Conservation (phyloP, 2,888 invertebrate genomes). For the Rhingia campestris region DNA sequence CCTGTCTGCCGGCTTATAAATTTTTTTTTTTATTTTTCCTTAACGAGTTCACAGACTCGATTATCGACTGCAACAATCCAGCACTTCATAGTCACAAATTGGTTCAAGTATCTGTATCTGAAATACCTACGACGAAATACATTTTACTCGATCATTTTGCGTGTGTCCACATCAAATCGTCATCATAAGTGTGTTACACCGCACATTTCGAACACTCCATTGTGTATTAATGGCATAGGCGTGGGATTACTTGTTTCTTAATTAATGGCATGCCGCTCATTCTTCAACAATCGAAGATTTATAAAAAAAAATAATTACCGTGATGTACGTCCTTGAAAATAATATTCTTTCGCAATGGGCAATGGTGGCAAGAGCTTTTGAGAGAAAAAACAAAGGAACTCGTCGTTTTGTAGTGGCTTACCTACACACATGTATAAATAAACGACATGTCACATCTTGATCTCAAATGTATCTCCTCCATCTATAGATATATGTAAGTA, state of each 20-base stretch:
- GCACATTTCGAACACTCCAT: neutral
- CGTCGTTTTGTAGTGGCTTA: neutral
- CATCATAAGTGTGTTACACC: constrained; percentile 3
- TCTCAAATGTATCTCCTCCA: no score
- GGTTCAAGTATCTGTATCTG: no score
- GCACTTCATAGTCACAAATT: neutral
- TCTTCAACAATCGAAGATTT: constrained; percentile 47
- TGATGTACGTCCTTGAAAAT: constrained; percentile 48
- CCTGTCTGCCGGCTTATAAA: neutral
- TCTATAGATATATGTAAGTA: neutral
- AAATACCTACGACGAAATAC: neutral
- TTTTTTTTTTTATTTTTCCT: neutral
- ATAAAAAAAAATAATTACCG: constrained; percentile 22
- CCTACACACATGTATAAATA: constrained; percentile 16
- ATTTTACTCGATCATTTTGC: constrained; percentile 8
- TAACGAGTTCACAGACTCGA: neutral
- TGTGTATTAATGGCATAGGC: constrained; percentile 28
- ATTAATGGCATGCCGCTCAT: constrained; percentile 36
- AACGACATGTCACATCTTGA: no score
- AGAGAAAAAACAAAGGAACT: neutral
- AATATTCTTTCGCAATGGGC: constrained; percentile 1
- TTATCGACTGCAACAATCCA: neutral
- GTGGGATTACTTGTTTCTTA: constrained; percentile 21
- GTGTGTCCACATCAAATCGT: neutral
- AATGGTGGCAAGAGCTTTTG: constrained; percentile 11